phyloP scores from a whole-genome alignment of 2,113 vertebrate genomes.

The Taurulus bubalis region DNA sequence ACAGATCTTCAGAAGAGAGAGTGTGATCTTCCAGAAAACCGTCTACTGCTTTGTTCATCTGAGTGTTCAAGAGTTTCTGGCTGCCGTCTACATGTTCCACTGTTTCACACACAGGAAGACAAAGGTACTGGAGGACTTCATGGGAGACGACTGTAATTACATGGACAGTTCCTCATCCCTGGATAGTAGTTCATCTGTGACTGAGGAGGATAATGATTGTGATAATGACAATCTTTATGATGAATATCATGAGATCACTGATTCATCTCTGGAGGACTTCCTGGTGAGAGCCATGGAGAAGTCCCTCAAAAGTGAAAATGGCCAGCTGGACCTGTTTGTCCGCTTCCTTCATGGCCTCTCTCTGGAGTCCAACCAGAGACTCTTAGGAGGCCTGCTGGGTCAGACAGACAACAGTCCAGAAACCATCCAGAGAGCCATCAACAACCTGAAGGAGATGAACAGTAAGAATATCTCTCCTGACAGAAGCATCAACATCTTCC shows the following conservation, averaged over 20 bases:
- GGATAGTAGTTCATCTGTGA: no score
- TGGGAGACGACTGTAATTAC: neutral
- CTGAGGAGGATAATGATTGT: no score
- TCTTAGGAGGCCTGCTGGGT: constrained; percentile 10
- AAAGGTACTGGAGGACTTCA: neutral
- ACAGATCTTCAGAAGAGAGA: constrained; percentile 47
- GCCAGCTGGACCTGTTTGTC: constrained; percentile 37
- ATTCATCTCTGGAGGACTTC: neutral
- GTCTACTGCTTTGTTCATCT: constrained; percentile 65
- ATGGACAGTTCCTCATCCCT: no score
- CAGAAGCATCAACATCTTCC: no score
- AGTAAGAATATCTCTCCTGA: neutral
- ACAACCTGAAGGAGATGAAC: constrained; percentile 30
- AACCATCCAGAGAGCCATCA: neutral
- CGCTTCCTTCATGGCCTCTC: constrained; percentile 46
- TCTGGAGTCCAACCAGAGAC: constrained; percentile 24
- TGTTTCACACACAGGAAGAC: neutral
- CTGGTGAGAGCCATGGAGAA: constrained; percentile 1
- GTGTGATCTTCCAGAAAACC: constrained; percentile 4
- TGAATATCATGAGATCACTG: no score
- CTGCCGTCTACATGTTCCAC: constrained; percentile 24
- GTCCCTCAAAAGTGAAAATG: neutral
- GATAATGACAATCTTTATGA: no score
- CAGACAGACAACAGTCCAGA: neutral
- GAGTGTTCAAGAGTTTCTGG: constrained; percentile 61